Percentiles rank a stretch among this genome's conserved stretches.
Evolutionary conservation across 2,888 invertebrate species (phyloP).

Genomic region (Eristalis intricaria): DNA sequence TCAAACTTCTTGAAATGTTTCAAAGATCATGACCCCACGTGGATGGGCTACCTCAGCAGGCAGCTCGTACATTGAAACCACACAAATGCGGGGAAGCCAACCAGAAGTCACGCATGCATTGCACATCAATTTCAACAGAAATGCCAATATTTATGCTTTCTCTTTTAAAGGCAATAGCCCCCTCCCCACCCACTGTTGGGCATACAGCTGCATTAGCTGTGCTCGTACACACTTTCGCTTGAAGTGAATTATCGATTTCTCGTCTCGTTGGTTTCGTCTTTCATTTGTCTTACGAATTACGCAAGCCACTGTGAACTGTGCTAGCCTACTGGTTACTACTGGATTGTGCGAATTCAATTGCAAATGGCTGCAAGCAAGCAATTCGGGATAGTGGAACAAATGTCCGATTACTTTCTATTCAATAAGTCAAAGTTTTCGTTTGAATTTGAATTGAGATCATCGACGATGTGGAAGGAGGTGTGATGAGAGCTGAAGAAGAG

Average conservation of each 20-base stretch:
- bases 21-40: background rate
- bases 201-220: background rate
- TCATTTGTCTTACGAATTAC: background rate
- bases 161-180: background rate
- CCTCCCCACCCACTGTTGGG: no score
- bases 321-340: background rate
- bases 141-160: background rate
- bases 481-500: no score
- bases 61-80: background rate
- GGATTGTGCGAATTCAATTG: background rate
- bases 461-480: no score
- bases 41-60: background rate
- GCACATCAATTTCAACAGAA: background rate
- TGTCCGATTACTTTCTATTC: background rate
- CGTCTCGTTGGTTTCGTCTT: conserved; percentile 1
- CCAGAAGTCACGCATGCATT: background rate
- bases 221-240: background rate
- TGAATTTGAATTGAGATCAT: no score
- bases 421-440: no score
- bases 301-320: background rate
- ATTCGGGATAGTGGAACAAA: background rate
- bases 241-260: background rate
- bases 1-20: background rate
- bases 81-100: background rate
- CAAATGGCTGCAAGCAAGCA: background rate